phyloP scores from a whole-genome alignment of 2,888 invertebrate genomes.

The Nysson spinosus region DNA sequence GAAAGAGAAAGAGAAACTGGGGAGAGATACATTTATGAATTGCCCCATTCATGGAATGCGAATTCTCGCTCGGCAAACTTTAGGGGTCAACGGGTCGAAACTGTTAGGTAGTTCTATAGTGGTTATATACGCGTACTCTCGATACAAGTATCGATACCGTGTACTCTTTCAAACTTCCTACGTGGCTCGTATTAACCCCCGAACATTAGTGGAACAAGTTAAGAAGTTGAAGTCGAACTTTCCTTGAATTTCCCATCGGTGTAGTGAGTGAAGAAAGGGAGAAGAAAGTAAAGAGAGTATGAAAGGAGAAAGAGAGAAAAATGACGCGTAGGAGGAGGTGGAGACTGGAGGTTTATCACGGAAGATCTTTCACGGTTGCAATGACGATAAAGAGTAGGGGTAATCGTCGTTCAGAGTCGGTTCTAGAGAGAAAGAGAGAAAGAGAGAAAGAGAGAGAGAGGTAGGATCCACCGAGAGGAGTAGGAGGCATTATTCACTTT shows the following conservation, averaged over 20 bases:
- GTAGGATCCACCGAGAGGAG: conserved; percentile 21
- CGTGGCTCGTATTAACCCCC: conserved; percentile 43
- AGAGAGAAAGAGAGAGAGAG: conserved; percentile 2
- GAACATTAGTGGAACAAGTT: conserved; percentile 40
- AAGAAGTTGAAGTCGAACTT: conserved; percentile 39
- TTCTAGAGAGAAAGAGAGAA: conserved; percentile 1
- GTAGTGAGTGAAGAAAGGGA: neutral
- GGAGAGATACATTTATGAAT: conserved; percentile 58
- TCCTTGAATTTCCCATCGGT: conserved; percentile 21
- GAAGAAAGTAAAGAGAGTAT: too few relatives aligned
- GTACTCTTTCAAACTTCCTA: conserved; percentile 37
- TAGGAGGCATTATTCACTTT: conserved; percentile 60
- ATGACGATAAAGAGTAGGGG: conserved; percentile 36
- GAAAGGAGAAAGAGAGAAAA: too few relatives aligned
- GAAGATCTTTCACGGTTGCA: conserved; percentile 62
- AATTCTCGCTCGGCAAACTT: conserved; percentile 61
- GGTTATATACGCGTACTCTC: conserved; percentile 42
- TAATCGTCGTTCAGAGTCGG: conserved; percentile 48
- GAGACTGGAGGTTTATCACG: conserved; percentile 59
- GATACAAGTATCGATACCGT: conserved; percentile 37
- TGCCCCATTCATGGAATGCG: conserved; percentile 61
- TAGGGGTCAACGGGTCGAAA: conserved; percentile 61
- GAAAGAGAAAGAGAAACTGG: conserved; percentile 44
- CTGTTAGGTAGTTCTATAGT: conserved; percentile 56
- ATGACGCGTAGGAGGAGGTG: conserved; percentile 33